Base-by-base conservation (phyloP, 1,140 invertebrate species). In the Hyles vespertilio region DNA sequence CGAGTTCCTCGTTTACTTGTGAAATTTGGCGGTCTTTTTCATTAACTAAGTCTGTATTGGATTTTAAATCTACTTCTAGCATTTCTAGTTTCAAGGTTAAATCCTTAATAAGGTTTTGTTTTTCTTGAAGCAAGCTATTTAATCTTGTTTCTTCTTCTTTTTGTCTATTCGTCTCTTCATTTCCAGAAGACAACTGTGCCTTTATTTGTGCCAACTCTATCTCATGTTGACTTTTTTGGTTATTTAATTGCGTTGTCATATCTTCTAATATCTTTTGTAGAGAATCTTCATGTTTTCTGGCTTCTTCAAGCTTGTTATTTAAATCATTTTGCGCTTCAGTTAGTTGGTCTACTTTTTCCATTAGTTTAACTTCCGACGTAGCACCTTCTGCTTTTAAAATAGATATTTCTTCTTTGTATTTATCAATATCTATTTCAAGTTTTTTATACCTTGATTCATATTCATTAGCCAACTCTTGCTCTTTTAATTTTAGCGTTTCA, bases 1-100 rank as follows among this genome's bases (percentile, higher is more conserved):
- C 89, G n/a, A 92, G 79, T 61, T 91, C 87, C 63, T 87, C 79
- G 51, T 86, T 90, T 34, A 91, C 82, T 48, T 89, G 82, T 54
- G 80, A 63, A 22, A 92, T 83, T 77, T 90, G 89, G 2, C 89
- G 84, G 52, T 89, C 77, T 74, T 90, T 91, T 72, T 91, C 89
- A 47, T 58, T 62, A 61, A 89, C 58, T 36, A 89, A 82, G 72
- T 90, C 89, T 58, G 69, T 56, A 74, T 88, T 85, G 5, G 88
- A 89, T 74, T 89, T 89, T 22, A 89, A 56, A 63, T 89, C 89
- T 51, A 90, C 71, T 75, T 89, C 79, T 11, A 87, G 57, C 81
- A 89, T 85, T 79, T 89, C 84, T 55, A 84, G 51, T 74, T 89
- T 89, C 3, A 84, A 65, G n/a, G 69, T 76, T 4, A 90, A 64